Conservation (phyloP, 2,113 vertebrate species). For the Pangasianodon gigas region DNA sequence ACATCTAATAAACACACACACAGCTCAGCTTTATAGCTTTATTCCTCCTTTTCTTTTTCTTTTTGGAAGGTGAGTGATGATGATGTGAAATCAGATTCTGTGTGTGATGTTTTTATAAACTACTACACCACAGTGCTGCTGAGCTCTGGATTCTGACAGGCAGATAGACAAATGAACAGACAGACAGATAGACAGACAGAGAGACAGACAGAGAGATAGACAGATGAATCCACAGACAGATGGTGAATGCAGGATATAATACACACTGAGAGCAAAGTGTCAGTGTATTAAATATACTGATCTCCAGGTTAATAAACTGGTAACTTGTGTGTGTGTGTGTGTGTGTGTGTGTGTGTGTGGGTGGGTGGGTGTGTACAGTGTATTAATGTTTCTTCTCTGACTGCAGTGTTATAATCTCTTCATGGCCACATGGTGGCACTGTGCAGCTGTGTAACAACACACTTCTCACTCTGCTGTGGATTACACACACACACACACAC, state of each 20-base stretch:
- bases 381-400: background rate
- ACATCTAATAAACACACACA: background rate
- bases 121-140: no score
- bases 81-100: background rate
- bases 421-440: constrained; percentile 1
- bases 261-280: background rate
- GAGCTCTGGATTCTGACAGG: background rate
- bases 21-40: background rate
- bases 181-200: background rate
- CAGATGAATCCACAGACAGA: background rate
- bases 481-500: background rate
- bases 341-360: background rate
- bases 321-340: background rate
- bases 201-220: background rate
- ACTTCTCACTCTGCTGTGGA: background rate
- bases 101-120: background rate
- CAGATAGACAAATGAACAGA: background rate
- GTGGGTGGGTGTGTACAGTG: background rate
- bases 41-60: background rate
- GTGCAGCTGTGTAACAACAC: background rate
- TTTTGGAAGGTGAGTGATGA: background rate
- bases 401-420: background rate
- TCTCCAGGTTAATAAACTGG: background rate
- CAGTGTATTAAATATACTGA: background rate
- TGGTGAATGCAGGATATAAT: no score